phyloP scores from a whole-genome alignment of 2,113 vertebrate species.

The Tyto alba region DNA sequence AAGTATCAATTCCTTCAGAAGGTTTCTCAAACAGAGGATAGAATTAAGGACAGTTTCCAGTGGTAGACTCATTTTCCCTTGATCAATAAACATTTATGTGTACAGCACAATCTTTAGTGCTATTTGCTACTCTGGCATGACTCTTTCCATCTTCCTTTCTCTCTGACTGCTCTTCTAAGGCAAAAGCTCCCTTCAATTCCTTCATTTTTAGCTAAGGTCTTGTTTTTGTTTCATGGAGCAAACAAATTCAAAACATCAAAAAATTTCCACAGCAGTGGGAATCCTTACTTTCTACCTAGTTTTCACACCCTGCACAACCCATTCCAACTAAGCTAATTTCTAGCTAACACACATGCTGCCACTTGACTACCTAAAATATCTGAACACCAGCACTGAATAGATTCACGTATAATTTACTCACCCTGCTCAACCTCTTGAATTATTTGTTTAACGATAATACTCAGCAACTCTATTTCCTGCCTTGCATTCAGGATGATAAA shows the following conservation, averaged over 20 bases:
- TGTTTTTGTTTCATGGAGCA: background rate
- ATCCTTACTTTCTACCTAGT: background rate
- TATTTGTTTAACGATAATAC: background rate
- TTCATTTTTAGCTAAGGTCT: background rate
- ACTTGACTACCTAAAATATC: background rate
- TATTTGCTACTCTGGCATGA: background rate
- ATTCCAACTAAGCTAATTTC: background rate
- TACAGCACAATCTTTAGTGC: background rate
- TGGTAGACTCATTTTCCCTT: background rate
- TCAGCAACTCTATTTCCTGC: background rate
- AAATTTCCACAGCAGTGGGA: background rate
- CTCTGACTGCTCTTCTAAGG: background rate
- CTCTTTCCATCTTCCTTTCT: background rate
- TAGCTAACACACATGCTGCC: background rate
- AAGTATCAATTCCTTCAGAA: background rate
- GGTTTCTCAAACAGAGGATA: background rate
- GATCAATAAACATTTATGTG: background rate
- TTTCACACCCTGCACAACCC: background rate
- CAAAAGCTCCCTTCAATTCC: background rate
- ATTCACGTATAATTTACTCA: background rate
- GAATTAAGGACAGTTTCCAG: background rate
- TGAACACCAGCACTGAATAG: background rate
- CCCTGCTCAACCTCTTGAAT: background rate
- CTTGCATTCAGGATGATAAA: background rate
- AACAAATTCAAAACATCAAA: background rate